phyloP scores from a whole-genome alignment of 2,888 invertebrate species.

The Crossocerus cetratus region DNA sequence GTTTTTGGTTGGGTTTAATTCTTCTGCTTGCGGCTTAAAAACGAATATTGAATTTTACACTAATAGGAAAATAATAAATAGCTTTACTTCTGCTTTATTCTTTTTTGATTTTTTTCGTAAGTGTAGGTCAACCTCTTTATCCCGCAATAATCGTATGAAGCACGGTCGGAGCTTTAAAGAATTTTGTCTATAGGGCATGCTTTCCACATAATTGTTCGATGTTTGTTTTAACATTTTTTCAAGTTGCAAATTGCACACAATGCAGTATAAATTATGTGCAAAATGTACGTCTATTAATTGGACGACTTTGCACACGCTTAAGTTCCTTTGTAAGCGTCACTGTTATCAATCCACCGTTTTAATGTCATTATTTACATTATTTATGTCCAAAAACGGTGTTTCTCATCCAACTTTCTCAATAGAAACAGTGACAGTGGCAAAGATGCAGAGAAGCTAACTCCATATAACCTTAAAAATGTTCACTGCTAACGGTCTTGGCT shows the following conservation, averaged over 20 bases:
- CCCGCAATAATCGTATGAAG: slow-evolving; percentile 68
- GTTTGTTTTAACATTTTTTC: slow-evolving; percentile 45
- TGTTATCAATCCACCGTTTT: slow-evolving; percentile 10
- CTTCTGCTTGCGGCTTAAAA: too few relatives aligned
- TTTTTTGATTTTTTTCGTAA: slow-evolving; percentile 65
- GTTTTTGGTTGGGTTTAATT: too few relatives aligned
- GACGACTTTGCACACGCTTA: slow-evolving; percentile 11
- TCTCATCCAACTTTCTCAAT: slow-evolving; percentile 19
- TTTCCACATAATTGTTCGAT: slow-evolving; percentile 19
- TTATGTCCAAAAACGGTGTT: slow-evolving; percentile 11
- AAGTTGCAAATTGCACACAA: not conserved
- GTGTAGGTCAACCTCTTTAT: slow-evolving; percentile 69
- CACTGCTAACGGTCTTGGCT: slow-evolving; percentile 56
- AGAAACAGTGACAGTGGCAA: slow-evolving; percentile 22
- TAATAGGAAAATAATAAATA: slow-evolving; percentile 6
- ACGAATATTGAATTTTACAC: too few relatives aligned
- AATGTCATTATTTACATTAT: slow-evolving; percentile 10
- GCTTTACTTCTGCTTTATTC: slow-evolving; percentile 57
- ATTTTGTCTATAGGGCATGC: slow-evolving; percentile 26
- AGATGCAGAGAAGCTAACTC: slow-evolving; percentile 41
- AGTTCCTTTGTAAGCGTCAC: slow-evolving; percentile 14
- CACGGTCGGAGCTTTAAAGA: slow-evolving; percentile 63
- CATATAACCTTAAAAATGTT: slow-evolving; percentile 57
- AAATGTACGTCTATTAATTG: slow-evolving; percentile 11
- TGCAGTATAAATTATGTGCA: slow-evolving; percentile 16